Evolutionary conservation across 1,140 invertebrate species (phyloP).

Genomic region (Tetraneura akinire): DNA sequence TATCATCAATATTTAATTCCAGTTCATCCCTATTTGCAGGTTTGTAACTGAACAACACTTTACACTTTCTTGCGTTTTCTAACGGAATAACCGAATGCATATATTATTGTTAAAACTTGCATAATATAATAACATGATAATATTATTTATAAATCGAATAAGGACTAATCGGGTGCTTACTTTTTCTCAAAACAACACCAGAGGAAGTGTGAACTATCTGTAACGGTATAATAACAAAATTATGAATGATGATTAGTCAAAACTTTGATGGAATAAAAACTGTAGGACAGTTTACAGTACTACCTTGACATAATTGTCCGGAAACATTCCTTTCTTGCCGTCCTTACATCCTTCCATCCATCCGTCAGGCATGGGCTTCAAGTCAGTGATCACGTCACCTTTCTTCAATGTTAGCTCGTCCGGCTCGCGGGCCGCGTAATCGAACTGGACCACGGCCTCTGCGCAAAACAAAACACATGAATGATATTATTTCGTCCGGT

Average conservation of each 20-base stretch:
- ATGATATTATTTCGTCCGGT: no score
- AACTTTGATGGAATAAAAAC: no score
- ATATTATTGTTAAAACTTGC: background rate
- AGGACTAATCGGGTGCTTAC: background rate
- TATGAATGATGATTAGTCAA: no score
- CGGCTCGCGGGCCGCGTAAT: conserved; percentile 76
- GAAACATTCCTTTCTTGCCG: conserved; percentile 92
- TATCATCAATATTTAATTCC: conserved; percentile 79
- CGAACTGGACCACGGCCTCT: conserved; percentile 78
- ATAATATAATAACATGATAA: background rate
- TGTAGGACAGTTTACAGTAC: conserved; percentile 12
- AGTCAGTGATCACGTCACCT: conserved; percentile 85
- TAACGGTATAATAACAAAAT: background rate
- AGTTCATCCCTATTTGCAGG: conserved; percentile 92
- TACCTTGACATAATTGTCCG: conserved; percentile 92
- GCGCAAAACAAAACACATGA: background rate
- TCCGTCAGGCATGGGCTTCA: conserved; percentile 82
- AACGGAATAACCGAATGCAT: background rate
- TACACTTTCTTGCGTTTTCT: conserved; percentile 65
- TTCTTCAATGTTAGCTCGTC: conserved; percentile 85
- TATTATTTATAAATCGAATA: background rate
- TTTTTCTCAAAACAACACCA: conserved; percentile 41
- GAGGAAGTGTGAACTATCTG: background rate
- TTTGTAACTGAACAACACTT: conserved; percentile 87
- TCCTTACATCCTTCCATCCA: conserved; percentile 92